Evolutionary conservation across 2,888 invertebrate genomes (phyloP).

Genomic region (Heliconius ismenius): DNA sequence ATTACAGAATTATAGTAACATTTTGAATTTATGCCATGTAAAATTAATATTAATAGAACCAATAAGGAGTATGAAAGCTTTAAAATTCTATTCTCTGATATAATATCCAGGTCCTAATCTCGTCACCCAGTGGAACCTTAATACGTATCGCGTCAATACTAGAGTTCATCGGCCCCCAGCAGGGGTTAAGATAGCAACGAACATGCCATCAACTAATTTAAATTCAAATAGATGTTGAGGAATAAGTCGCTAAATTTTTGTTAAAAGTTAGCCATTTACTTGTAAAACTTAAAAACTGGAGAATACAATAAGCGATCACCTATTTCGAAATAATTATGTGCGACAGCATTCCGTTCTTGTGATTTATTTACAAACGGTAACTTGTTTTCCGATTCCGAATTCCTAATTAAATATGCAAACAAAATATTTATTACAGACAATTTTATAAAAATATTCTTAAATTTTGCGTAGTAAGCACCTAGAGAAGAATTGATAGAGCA

Average conservation of each 20-base stretch:
- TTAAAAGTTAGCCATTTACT: neutral
- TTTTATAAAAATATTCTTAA: too few species aligned
- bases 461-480: neutral
- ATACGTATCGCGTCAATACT: constrained; percentile 28
- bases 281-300: neutral
- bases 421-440: too few species aligned
- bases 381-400: too few species aligned
- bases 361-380: neutral
- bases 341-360: neutral
- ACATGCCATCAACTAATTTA: constrained; percentile 38
- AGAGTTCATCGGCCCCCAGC: constrained; percentile 51
- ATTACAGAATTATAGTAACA: neutral
- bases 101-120: neutral
- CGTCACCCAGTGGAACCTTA: constrained; percentile 15
- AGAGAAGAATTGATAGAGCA: neutral
- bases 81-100: too few species aligned
- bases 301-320: neutral
- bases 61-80: neutral
- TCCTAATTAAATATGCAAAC: too few species aligned
- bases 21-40: neutral
- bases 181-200: constrained; percentile 46
- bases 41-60: neutral
- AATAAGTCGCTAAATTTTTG: constrained; percentile 1
- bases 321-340: neutral
- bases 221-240: constrained; percentile 26